Conservation (phyloP, 2,113 vertebrate genomes). For the Thinocorus orbignyianus region DNA sequence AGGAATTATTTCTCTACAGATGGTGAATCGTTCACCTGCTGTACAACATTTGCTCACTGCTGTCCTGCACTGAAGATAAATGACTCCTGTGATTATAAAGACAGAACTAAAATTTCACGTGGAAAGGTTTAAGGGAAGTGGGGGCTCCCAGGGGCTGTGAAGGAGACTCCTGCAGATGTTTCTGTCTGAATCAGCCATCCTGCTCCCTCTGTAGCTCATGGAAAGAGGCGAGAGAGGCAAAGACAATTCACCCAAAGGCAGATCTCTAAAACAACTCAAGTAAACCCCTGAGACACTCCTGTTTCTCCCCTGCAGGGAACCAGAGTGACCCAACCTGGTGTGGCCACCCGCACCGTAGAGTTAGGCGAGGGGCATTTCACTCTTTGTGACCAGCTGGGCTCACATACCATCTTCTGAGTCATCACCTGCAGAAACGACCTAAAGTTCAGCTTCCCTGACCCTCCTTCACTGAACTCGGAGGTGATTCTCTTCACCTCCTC, state of each 20-base stretch:
- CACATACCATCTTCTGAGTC: conserved; percentile 90
- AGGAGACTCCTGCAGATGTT: not conserved
- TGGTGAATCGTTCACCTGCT: not conserved
- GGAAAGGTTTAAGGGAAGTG: not conserved
- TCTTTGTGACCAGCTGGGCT: not conserved
- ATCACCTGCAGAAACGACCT: conserved; percentile 84
- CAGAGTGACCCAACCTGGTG: not conserved
- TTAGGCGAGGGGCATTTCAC: not conserved
- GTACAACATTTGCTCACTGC: too few species aligned
- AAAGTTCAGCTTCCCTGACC: conserved; percentile 88
- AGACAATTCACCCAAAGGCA: not conserved
- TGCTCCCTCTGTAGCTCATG: not conserved
- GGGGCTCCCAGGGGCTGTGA: not conserved
- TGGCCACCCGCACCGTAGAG: not conserved
- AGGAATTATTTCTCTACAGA: not conserved
- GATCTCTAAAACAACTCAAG: not conserved
- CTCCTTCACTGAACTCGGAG: conserved; percentile 85
- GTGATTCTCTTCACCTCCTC: conserved; percentile 91
- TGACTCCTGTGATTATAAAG: not conserved
- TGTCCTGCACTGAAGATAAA: not conserved
- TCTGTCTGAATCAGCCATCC: not conserved
- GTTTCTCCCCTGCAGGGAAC: not conserved
- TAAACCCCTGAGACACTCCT: not conserved
- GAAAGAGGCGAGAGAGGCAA: not conserved
- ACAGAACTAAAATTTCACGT: not conserved